Base-by-base conservation (phyloP, 2,797 vertebrate species). In the Ambastaia sidthimunki region DNA sequence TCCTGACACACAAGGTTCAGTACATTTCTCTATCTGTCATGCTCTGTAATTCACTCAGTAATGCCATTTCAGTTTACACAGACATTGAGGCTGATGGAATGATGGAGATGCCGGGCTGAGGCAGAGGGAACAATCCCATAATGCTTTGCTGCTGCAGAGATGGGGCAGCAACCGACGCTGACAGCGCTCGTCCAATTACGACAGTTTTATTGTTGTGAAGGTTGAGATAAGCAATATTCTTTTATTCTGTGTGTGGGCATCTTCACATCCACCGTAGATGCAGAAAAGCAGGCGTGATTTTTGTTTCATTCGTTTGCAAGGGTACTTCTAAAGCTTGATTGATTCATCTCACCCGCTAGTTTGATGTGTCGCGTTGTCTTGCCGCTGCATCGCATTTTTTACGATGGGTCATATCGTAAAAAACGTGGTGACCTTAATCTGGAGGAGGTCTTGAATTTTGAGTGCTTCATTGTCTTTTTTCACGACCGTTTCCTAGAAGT, bases 401-500 rank as follows among this genome's bases (percentile, higher is more conserved):
- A 62, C 62, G 60, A 71, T 12, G 50, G 52, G 76, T 71, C 74
- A 74, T n/a, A 31, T 41, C 37, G 28, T 28, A 28, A 28, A 28
- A 28, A 28, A 28, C 50, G 60, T 37, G 3, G 62, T 75, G 60
- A 82, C 70, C 70, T 71, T 80, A 74, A 82, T 85, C 78, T 77
- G 59, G 7, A 21, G 57, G 21, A 59, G 72, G 71, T 75, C 72
- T 74, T 54, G 71, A 70, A 74, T 70, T 79, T 74, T 82, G 71
- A 82, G 66, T 59, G 72, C 66, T 67, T 74, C 48, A 69, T 77
- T 84, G 76, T 68, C 65, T 67, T 82, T 70, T 48, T 37, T 41
- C 69, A 5, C 34, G 73, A 76, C 74, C 69, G 81, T 82, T 78
- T 74, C 74, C 62, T 48, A 66, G 74, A 87, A 86, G 87, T 86